Conservation (phyloP, 2,113 vertebrate species). For the Pantherophis guttatus region DNA sequence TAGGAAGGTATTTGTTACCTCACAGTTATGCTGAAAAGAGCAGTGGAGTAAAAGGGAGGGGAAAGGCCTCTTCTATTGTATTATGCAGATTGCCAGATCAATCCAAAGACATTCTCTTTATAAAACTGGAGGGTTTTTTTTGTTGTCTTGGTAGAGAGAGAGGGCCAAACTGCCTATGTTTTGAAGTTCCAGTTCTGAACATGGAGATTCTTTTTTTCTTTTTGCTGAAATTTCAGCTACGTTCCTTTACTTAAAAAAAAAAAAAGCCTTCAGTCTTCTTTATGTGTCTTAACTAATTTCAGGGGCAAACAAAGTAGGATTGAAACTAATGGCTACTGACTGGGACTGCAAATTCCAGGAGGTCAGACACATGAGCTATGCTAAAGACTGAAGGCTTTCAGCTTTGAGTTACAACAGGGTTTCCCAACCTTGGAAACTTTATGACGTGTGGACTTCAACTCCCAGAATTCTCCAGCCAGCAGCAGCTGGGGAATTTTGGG, state of each 20-base stretch:
- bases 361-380: slow-evolving; percentile 13
- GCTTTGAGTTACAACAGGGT: slow-evolving; percentile 22
- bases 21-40: slow-evolving; percentile 22
- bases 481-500: neutral
- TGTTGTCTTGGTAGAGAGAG: neutral
- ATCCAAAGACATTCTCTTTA: slow-evolving; percentile 40
- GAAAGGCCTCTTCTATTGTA: neutral
- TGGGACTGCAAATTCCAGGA: slow-evolving; percentile 62
- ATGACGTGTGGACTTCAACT: neutral
- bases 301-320: slow-evolving; percentile 69
- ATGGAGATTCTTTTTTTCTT: neutral
- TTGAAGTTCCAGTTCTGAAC: neutral
- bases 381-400: slow-evolving; percentile 21
- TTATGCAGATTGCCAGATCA: slow-evolving; percentile 33
- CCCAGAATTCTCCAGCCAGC: neutral
- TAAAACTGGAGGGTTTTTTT: neutral
- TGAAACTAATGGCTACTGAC: slow-evolving; percentile 71
- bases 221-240: neutral
- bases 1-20: slow-evolving; percentile 63
- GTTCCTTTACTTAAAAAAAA: slow-evolving; percentile 45
- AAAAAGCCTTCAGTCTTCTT: slow-evolving; percentile 57
- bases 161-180: neutral
- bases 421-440: neutral
- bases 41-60: neutral
- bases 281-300: slow-evolving; percentile 73